A percentile compares a stretch with the other conserved stretches of the same genome.
Conservation (phyloP, 2,113 vertebrate species). For the Ia io region DNA sequence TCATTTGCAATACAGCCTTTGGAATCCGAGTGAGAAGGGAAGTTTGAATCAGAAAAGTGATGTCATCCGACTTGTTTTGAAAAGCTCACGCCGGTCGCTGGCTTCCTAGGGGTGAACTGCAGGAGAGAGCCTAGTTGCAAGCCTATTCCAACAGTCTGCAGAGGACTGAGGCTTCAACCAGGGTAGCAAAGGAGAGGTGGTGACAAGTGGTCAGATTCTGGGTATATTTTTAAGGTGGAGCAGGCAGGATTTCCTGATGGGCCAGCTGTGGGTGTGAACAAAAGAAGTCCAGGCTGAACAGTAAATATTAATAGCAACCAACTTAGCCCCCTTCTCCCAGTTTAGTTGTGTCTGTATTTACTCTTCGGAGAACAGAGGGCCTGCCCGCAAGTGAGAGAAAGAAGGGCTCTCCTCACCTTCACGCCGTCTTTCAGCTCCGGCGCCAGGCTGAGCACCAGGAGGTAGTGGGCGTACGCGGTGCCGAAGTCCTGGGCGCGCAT, state of each 20-base stretch:
- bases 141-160: neutral
- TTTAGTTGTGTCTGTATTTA: neutral
- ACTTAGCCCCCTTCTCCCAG: neutral
- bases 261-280: neutral
- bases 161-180: neutral
- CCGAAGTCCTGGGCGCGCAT: conserved; percentile 92
- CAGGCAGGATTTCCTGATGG: neutral
- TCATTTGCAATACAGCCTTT: neutral
- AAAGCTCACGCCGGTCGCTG: neutral
- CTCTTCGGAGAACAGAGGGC: neutral
- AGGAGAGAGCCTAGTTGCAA: neutral
- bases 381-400: neutral
- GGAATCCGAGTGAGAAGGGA: neutral
- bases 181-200: neutral
- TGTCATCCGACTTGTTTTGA: neutral
- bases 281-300: neutral
- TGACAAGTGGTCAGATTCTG: neutral
- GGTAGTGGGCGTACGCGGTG: conserved; percentile 96
- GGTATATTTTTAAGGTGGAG: neutral
- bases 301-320: neutral
- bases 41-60: neutral
- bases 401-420: conserved; percentile 80
- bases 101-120: neutral
- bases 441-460: conserved; percentile 93
- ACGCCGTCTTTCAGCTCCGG: conserved; percentile 88